Evolutionary conservation across 2,797 vertebrate species (phyloP), one percentile per base, ranked within the genome.

Genomic region (Ispidina lecontei): DNA sequence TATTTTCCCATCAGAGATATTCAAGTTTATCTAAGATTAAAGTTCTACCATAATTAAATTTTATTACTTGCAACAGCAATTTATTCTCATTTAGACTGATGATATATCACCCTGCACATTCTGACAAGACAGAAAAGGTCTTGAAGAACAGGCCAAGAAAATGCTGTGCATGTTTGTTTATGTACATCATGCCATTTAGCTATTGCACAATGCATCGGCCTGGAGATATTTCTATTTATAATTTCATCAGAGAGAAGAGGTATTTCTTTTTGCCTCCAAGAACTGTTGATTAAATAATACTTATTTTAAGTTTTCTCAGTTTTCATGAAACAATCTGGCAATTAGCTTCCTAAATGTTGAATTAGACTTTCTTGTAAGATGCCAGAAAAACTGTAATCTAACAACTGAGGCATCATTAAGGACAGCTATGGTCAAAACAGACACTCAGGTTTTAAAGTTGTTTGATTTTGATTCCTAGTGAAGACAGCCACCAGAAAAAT

Each of bases 11-110:
- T 91, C 71, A 70, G 58, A 91, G 69, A 69, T 67, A 93, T 96
- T 84, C 77, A 69, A 76, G 78, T 91, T 96, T 85, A 94, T 97
- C 84, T 92, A 74, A 93, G 95, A 97, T 87, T 71, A 44, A 87
- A 90, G 84, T 87, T 78, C 51, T 89, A 89, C 60, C 74, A 90
- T 85, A 87, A 94, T 95, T 88, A 94, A 91, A 93, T 95, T 94
- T 95, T 96, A 87, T 84, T 44, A 64, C 91, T 89, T 76, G 91
- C 72, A 91, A 39, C 58, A 92, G 63, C 77, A 94, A 91, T 92
- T 23, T 72, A 49, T 83, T 90, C 58, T 93, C 77, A 84, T 95
- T 92, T 84, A 87, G 54, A 44, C 68, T 71, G 68, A 35, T 64
- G 84, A 90, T 87, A 89, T 69, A 90, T 92, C 60, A 84, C 46